Base-by-base conservation (phyloP, 2,113 vertebrate genomes). In the Austrofundulus limnaeus region DNA sequence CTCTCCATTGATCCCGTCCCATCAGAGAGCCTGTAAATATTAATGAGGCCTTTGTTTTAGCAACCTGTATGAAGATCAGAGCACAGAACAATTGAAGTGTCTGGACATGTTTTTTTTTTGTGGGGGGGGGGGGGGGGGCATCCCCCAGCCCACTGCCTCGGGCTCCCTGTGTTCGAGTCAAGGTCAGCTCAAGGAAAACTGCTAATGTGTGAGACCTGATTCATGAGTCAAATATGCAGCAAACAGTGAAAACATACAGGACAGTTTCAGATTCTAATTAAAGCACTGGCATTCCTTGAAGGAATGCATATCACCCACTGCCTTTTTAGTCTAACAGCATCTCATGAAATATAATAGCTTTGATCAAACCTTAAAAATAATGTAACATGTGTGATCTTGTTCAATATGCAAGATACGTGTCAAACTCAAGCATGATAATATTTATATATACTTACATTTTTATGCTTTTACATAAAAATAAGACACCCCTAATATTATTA, bases 21-120 rank as follows among this genome's bases (percentile, higher is more conserved):
- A 90, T 89, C 86, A 88, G 86, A 85, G 62, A 68, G 51, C 46
- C 67, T 68, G 89, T 91, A 88, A 86, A 92, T 92, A 92, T 92
- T 91, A 85, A 92, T 89, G 73, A 45, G 50, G 76, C 64, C 86
- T 91, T 90, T 92, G 90, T 92, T 92, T 92, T 87, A 89, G 81
- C 82, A 87, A 88, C 86, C 87, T 87, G 85, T 90, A 77, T 89
- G 87, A 90, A 91, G 89, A 89, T 91, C 87, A 88, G 80, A 88
- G 82, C 70, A 7, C 25, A 59, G 75, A 84, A 86, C 83, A 87
- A 89, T 81, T 73, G 81, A 88, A 75, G 78, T 86, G 81, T 87
- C 77, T 84, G 84, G 80, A 88, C 83, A 84, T 83, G 62, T 66
- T 48, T 65, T 61, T 49, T 56, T 53, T 28, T 3, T 65, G 49